Conservation (phyloP, 2,113 vertebrate species). For the Mastomys coucha region DNA sequence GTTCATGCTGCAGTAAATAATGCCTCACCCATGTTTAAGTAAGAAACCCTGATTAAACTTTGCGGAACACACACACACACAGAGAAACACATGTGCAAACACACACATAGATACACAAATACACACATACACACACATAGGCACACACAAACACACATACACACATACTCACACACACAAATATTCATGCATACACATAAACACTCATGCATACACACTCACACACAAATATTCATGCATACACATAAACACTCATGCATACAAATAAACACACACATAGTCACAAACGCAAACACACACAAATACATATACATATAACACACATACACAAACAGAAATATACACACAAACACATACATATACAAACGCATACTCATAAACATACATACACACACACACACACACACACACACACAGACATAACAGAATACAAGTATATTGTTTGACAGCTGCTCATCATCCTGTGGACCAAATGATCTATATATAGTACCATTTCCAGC, state of each 20-base stretch:
- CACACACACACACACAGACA: not conserved
- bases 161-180: not conserved
- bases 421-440: not conserved
- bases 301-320: not conserved
- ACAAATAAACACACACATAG: not conserved
- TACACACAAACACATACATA: fast-evolving
- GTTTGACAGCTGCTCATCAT: no score
- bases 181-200: no score
- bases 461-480: not conserved
- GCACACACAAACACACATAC: fast-evolving
- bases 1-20: not conserved
- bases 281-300: not conserved
- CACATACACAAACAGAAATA: not conserved
- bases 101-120: fast-evolving
- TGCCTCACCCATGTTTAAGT: not conserved
- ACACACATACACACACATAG: not conserved
- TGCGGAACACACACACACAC: not conserved
- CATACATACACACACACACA: not conserved
- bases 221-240: not conserved
- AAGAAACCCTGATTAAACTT: not conserved
- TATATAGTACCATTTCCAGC: not conserved
- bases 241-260: not conserved
- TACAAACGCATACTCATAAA: no score
- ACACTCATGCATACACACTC: fast-evolving
- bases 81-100: no score